A percentile compares a stretch with the other conserved stretches of the same genome.
Conservation (phyloP, 2,888 invertebrate species). For the Busseola fusca region DNA sequence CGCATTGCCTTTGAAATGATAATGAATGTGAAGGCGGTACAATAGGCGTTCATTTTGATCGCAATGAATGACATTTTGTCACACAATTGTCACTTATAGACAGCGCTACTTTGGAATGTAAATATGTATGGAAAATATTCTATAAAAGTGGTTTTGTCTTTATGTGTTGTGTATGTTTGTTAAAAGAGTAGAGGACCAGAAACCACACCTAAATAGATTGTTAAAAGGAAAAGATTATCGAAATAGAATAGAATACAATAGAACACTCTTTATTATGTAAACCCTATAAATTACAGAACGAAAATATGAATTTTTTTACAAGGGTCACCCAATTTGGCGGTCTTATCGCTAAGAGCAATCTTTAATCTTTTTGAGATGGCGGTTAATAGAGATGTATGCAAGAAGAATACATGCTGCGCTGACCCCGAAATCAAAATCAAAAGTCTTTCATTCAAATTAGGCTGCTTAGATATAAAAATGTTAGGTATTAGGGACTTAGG, state of each 20-base stretch:
- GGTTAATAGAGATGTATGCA: background rate
- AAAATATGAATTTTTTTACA: too few relatives aligned
- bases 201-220: background rate
- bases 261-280: too few relatives aligned
- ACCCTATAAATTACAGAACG: too few relatives aligned
- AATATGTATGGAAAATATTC: constrained; percentile 29
- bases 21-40: constrained; percentile 21
- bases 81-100: constrained; percentile 18
- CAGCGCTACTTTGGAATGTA: constrained; percentile 30
- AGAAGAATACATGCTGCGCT: background rate
- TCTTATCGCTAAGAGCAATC: too few relatives aligned
- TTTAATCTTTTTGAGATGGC: too few relatives aligned
- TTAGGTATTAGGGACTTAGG: too few relatives aligned
- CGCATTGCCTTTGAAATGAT: constrained; percentile 17
- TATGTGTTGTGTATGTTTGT: background rate
- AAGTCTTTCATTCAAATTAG: background rate
- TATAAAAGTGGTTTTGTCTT: background rate
- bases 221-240: background rate
- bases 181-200: background rate
- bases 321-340: too few relatives aligned
- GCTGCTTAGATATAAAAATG: too few relatives aligned
- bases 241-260: background rate
- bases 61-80: constrained; percentile 8
- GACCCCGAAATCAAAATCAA: background rate
- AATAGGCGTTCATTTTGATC: constrained; percentile 14